Base-by-base conservation (phyloP, 2,888 invertebrate species). In the Pelosia muscerda region DNA sequence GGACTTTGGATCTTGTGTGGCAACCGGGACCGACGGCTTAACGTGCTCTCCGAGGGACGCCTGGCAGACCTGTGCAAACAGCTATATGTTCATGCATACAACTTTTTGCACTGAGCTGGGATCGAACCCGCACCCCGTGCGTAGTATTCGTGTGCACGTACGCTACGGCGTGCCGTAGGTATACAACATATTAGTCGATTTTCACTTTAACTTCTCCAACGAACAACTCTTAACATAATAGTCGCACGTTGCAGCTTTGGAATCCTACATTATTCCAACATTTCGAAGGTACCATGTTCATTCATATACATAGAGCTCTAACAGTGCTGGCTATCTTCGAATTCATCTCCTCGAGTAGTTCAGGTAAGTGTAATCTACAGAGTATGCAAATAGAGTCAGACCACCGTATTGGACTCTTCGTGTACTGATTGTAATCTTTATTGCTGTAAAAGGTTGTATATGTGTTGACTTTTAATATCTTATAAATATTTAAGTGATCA, bases 361-460 rank as follows among this genome's bases (percentile, higher is more conserved):
- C 81, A 69, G 73, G 71, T 74, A 62, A 66, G 72, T 66, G 81
- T 81, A 80, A 69, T 68, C 82, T 81, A 75, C 76, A 63, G 76
- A 81, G 79, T 84, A 85, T 84, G 86, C 81, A 83, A 84, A 84
- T 84, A 76, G 63, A 49, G 53, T 31, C 61, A 63, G 68, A 58
- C 64, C 62, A 75, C 78, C 73, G 67, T 80, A 77, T 77, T 74
- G 72, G 75, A 69, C 68, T 69, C 70, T 77, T 77, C 73, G 67
- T 70, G 62, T 61, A 63, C 65, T 42, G 80, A 80, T 80, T 60
- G 8, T 72, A 63, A 84, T 83, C 83, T 80, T 75, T 81, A 82
- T 76, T 74, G 73, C 67, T 65, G 69, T 73, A 63, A 75, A 66
- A 23, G 61, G 49, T 28, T 49, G 57, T 26, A 57, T 66, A 63